Evolutionary conservation across 2,113 vertebrate genomes (phyloP), one percentile per base, ranked within the genome.

Genomic region (Anhinga anhinga): DNA sequence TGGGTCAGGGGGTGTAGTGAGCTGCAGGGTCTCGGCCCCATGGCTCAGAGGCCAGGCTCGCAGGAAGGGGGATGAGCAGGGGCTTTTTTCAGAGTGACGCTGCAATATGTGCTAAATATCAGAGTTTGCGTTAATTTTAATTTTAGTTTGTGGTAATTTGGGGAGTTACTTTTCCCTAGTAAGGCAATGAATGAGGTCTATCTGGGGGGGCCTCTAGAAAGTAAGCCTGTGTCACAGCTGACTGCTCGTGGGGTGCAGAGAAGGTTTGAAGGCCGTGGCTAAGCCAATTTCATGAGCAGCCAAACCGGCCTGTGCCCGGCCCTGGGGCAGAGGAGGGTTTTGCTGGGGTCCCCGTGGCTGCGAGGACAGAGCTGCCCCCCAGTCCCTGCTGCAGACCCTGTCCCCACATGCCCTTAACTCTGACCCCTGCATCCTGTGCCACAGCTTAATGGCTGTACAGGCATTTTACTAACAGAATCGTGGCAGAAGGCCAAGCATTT

Each of bases 1-100:
- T 26, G 29, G 63, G 13, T 20, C 71, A 36, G 42, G 21, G 12
- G 49, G 4, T 50, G 58, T 6, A 49, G 49, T 0, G 9, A 56
- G 56, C 12, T 50, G 81, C 17, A 49, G 0, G 2, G 29, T 42
- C 49, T 71, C 65, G 50, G 65, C 26, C 36, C 30, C 30, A 4
- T 0, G 4, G 63, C 25, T 5, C 12, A 1, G 21, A 32, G 52
- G 78, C 11, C 2, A 2, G 11, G 20, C 29, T 69, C 2, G 4
- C 7, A 11, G 66, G 27, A 65, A 42, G 8, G n/a, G 23, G 38
- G 8, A 15, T 1, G 12, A 67, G 23, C 44, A 38, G 27, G 32
- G 32, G 15, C 38, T 86, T 53, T n/a, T 40, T 50, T 66, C 27
- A 5, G 38, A 3, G 15, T 3, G 9, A 45, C 45, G 38, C 44